Conservation (phyloP, 2,113 vertebrate genomes). For the Gavia stellata region DNA sequence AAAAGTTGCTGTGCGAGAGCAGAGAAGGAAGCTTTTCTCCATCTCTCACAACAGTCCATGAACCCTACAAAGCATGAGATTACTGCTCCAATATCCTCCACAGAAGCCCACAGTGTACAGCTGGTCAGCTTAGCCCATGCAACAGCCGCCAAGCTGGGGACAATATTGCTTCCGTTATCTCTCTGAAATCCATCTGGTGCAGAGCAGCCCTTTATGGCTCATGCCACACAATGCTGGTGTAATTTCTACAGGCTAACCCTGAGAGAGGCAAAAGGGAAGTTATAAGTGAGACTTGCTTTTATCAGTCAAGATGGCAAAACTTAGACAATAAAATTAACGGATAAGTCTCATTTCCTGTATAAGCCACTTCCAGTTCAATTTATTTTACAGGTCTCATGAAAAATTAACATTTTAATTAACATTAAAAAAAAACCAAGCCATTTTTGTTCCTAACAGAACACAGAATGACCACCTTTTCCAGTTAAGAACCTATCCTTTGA, state of each 20-base stretch:
- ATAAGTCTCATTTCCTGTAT: not conserved
- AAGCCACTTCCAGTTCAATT: not conserved
- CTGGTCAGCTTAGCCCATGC: not conserved
- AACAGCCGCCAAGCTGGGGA: not conserved
- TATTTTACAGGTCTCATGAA: constrained; percentile 5
- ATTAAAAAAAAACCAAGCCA: not conserved
- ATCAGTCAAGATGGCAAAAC: not conserved
- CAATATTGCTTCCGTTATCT: constrained; percentile 6
- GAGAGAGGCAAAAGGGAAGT: not conserved
- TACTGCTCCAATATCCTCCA: not conserved
- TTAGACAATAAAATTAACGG: constrained; percentile 22
- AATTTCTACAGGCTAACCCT: not conserved
- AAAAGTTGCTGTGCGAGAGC: not conserved
- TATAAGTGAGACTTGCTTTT: not conserved
- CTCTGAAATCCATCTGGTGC: constrained; percentile 20
- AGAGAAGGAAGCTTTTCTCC: not conserved
- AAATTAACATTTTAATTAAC: constrained; percentile 39
- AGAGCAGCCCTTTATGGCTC: not conserved
- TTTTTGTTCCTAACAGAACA: not conserved
- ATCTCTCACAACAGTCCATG: not conserved
- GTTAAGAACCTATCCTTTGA: not conserved
- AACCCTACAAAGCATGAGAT: not conserved
- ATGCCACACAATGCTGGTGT: not conserved
- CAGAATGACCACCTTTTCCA: not conserved
- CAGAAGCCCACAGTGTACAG: not conserved